Conservation (phyloP, 2,888 invertebrate genomes). For the Timema cristinae region DNA sequence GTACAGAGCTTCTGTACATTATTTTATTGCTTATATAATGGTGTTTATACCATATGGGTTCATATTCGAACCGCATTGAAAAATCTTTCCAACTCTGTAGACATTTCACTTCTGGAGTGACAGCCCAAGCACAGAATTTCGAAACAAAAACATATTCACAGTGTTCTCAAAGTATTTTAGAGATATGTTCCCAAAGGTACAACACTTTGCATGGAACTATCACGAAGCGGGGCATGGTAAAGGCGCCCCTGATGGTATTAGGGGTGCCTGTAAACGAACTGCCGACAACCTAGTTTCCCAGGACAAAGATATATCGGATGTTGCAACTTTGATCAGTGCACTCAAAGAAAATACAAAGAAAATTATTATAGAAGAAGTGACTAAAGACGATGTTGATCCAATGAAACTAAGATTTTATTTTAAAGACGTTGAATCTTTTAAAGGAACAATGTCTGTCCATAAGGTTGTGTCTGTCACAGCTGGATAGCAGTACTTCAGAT, state of each 20-base stretch:
- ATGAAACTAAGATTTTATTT: background rate
- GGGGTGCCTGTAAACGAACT: slow-evolving; percentile 18
- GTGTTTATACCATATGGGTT: too few species aligned
- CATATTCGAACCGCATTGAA: too few species aligned
- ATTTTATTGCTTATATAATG: background rate
- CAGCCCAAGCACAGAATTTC: slow-evolving; percentile 12
- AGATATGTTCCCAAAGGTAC: slow-evolving; percentile 10
- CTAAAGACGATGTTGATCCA: background rate
- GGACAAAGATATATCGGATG: slow-evolving; percentile 17
- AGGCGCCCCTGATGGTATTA: slow-evolving; percentile 22
- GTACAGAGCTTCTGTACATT: background rate
- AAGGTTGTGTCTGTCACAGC: background rate
- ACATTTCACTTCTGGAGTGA: slow-evolving; percentile 21
- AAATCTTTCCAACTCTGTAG: background rate
- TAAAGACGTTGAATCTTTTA: background rate
- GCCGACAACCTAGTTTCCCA: slow-evolving; percentile 18
- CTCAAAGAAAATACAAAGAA: background rate
- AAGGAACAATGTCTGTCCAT: slow-evolving; percentile 2
- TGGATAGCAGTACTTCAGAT: background rate
- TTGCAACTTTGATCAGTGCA: slow-evolving; percentile 14
- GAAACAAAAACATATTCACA: slow-evolving; percentile 20
- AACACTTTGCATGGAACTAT: slow-evolving; percentile 19
- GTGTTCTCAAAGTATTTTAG: slow-evolving; percentile 12
- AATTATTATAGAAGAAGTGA: background rate
- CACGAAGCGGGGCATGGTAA: slow-evolving; percentile 22